phyloP scores from a whole-genome alignment of 2,797 vertebrate species.

The Hoplostethus mediterraneus region DNA sequence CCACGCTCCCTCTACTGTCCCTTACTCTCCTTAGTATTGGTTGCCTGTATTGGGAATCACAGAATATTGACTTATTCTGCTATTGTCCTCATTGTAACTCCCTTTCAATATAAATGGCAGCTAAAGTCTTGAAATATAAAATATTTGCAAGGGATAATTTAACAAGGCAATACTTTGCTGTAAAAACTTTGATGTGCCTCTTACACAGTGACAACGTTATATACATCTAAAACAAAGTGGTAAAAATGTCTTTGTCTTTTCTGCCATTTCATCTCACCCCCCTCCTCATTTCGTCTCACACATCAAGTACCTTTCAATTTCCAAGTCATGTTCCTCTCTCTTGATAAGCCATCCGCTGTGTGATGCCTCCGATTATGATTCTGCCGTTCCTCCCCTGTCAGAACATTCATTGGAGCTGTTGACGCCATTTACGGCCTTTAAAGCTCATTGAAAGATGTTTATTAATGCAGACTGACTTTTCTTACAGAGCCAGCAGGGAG shows the following conservation, averaged over 20 bases:
- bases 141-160: background rate
- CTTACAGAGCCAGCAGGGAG: conserved; percentile 52
- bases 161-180: background rate
- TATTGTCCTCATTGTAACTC: background rate
- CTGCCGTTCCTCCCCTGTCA: conserved; percentile 51
- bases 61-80: background rate
- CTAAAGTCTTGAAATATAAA: background rate
- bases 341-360: conserved; percentile 58
- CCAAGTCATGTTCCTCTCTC: conserved; percentile 46
- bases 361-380: conserved; percentile 64
- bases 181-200: conserved; percentile 2
- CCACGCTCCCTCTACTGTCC: too few relatives aligned
- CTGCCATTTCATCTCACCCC: conserved; percentile 31
- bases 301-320: conserved; percentile 15
- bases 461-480: conserved; percentile 57
- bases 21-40: background rate
- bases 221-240: conserved; percentile 13
- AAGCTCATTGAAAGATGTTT: conserved; percentile 70
- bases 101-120: background rate
- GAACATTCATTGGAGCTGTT: conserved; percentile 67
- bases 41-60: background rate
- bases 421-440: conserved; percentile 77
- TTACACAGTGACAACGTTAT: conserved; percentile 7
- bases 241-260: conserved; percentile 27
- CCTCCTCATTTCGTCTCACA: conserved; percentile 33